Base-by-base conservation (phyloP, 1,140 invertebrate species). In the Diachasma alloeum region DNA sequence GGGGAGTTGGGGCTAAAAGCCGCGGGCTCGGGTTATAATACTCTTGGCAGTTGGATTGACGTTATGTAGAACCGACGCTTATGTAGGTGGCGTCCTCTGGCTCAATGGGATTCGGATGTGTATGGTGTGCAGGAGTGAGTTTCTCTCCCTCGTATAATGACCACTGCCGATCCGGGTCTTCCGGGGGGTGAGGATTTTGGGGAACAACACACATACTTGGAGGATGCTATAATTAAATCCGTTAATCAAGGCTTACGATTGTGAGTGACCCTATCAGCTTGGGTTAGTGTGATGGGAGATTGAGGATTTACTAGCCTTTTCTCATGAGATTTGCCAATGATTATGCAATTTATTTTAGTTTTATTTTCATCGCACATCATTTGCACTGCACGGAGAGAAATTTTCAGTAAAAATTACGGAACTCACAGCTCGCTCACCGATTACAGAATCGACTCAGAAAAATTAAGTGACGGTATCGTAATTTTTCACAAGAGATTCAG, bases 211-310 rank as follows among this genome's bases (percentile, higher is more conserved):
- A 37, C 53, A 77, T 66, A 79, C 78, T 24, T 68, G 71, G 74
- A 48, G 83, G 85, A 86, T 85, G 83, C 83, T 81, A 86, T 86
- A 86, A 86, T 86, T 86, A 86, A 86, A 86, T 86, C 84, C 85
- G 85, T 86, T 86, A 85, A 86, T 86, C 85, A 86, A 86, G 85
- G 85, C 85, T 86, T 86, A 85, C 80, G 78, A 74, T 84, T 53
- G 44, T 24, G 81, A 86, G 85, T 88, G 87, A 88, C 87, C 87
- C 87, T 86, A 85, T 87, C 87, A 84, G 85, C 83, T 88, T 86
- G 84, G 85, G 87, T 88, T 88, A 88, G 87, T 87, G 87, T 86
- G 86, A 88, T 83, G 82, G 81, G 86, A 86, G 87, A 88, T 88
- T 85, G 86, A 88, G 87, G 88, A 81, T 81, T 83, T 83, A 83